Percentiles rank a stretch among this genome's conserved stretches.
These are phyloP conservation scores for Coboldia fuscipes DNA, from an alignment of 1,140 invertebrate genomes.

Conservation along the genomic window DNA sequence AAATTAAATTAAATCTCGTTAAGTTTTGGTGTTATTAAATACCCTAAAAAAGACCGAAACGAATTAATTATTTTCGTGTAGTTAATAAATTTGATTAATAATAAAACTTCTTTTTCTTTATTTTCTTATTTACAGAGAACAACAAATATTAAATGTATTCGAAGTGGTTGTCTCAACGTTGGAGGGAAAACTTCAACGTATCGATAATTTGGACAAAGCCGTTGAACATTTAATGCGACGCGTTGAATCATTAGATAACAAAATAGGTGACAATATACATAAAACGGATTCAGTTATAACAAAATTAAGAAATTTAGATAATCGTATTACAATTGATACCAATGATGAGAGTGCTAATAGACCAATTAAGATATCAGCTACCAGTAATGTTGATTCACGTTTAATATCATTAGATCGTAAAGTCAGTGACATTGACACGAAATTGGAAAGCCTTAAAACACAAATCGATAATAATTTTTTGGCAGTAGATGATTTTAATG, in stretches of 20 bases:
- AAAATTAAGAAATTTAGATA: conserved; percentile 45
- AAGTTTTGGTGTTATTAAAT: too few relatives aligned
- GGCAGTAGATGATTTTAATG: conserved; percentile 56
- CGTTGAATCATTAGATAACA: conserved; percentile 54
- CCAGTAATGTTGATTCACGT: conserved; percentile 29
- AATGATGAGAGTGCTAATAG: neutral
- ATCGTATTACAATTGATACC: conserved; percentile 38
- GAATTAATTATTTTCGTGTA: too few relatives aligned
- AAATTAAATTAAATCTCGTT: too few relatives aligned
- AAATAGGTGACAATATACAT: conserved; percentile 60
- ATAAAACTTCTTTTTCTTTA: conserved; percentile 1
- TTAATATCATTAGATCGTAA: conserved; percentile 53
- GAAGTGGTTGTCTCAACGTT: conserved; percentile 71
- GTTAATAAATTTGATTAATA: too few relatives aligned
- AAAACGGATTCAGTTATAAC: conserved; percentile 62
- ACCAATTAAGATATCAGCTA: conserved; percentile 5
- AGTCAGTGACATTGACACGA: conserved; percentile 57
- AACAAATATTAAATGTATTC: conserved; percentile 71
- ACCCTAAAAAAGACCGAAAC: too few relatives aligned
- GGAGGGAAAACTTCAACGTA: conserved; percentile 64
- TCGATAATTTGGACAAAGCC: conserved; percentile 67
- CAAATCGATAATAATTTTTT: conserved; percentile 63
- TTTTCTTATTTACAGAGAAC: conserved; percentile 48
- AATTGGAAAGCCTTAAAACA: conserved; percentile 51
- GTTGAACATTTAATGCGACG: conserved; percentile 65